Conservation (phyloP, 2,797 vertebrate genomes). For the Zenarchopterus dispar region DNA sequence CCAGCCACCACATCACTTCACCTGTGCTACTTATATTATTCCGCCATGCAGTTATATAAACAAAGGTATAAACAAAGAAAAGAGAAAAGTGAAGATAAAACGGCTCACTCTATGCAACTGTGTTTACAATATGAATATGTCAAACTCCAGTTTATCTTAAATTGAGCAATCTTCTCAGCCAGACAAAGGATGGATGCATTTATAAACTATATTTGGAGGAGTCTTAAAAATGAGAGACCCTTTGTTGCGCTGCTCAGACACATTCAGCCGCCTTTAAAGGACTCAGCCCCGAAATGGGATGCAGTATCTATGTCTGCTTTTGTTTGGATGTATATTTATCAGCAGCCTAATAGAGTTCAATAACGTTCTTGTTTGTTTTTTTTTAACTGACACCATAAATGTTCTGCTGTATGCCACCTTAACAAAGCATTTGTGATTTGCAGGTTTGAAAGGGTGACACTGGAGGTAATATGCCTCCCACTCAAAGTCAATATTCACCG, state of each 20-base stretch:
- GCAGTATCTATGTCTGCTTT: too few relatives aligned
- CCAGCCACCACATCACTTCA: not conserved
- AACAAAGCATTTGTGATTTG: slow-evolving; percentile 37
- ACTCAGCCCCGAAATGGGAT: too few relatives aligned
- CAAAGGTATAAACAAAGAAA: too few relatives aligned
- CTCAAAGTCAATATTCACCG: slow-evolving; percentile 39
- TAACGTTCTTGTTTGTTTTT: not conserved
- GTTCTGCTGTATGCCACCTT: not conserved
- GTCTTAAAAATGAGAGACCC: too few relatives aligned
- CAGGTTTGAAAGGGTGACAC: slow-evolving; percentile 29
- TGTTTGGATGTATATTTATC: not conserved
- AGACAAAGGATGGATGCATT: too few relatives aligned
- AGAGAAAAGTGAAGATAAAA: too few relatives aligned
- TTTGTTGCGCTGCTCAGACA: too few relatives aligned
- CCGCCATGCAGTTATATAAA: not conserved
- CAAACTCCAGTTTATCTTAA: not conserved
- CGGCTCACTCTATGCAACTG: not conserved
- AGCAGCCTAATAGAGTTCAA: slow-evolving; percentile 1
- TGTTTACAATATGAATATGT: slow-evolving; percentile 3
- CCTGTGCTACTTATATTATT: slow-evolving; percentile 1
- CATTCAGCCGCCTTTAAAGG: too few relatives aligned
- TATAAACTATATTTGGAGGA: too few relatives aligned
- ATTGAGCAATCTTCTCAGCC: not conserved
- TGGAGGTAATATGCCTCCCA: slow-evolving; percentile 43
- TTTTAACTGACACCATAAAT: slow-evolving; percentile 18